Evolutionary conservation across 2,797 vertebrate genomes (phyloP), one percentile per base, ranked within the genome.

Genomic region (Moxostoma hubbsi): DNA sequence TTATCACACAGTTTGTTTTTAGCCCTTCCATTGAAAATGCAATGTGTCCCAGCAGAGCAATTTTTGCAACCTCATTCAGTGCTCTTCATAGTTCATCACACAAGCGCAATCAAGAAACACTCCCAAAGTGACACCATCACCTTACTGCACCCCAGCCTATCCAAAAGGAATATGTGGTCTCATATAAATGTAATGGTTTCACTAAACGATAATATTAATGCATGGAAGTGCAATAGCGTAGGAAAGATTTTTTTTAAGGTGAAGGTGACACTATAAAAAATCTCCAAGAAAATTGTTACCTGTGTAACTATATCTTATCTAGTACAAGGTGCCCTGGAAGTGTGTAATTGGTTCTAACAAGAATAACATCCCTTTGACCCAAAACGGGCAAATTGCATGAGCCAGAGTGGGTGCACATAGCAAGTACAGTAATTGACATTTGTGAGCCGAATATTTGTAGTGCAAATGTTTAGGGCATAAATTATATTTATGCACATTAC

Each of bases 401-500:
- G 4, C 69, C 75, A 54, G 64, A 73, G 66, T 66, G 16, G 11
- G 86, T 81, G 82, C 85, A 82, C 65, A 85, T 75, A 87, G 85
- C 85, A 92, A 86, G 90, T 36, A 36, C 36, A 36, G 36, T 86
- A 87, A 90, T 86, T 90, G 86, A 85, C 88, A 88, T 90, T 84
- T 85, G 47, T 84, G 87, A 85, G 85, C 80, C 51, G 87, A 89
- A 91, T 90, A 89, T 90, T 90, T 91, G 86, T 75, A 87, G 87
- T 89, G 89, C 83, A 90, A 92, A 93, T 93, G 89, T 94, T 93
- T 93, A 86, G 89, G 82, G 84, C 89, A 85, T 90, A 88, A 92
- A 91, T 93, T 92, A 90, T 92, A 91, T 94, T 94, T 92, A 91
- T 92, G 92, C 90, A 86, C 87, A 85, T 89, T 92, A 87, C 82